Conservation (phyloP, 1,140 invertebrate genomes). For the Ceratosolen solmsi region DNA sequence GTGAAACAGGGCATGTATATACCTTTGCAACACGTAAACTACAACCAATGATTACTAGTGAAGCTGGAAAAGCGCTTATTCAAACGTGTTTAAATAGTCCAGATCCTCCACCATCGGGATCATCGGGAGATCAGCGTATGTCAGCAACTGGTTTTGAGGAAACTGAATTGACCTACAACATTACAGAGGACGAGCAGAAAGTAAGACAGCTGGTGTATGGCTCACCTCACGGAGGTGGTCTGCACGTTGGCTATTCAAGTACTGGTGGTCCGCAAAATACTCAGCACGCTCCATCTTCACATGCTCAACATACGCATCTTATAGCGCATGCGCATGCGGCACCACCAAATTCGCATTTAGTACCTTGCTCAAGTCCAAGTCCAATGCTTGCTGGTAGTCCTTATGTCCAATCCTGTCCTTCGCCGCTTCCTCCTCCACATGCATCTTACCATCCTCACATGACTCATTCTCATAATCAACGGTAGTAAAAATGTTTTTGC, state of each 20-base stretch:
- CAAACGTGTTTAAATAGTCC: conserved; percentile 99
- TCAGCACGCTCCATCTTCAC: conserved; percentile 78
- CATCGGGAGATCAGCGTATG: conserved; percentile 91
- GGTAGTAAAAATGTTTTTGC: conserved; percentile 73
- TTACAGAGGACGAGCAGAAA: conserved; percentile 95
- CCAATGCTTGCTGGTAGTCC: conserved; percentile 73
- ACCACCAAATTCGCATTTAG: conserved; percentile 77
- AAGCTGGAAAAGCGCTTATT: conserved; percentile 98
- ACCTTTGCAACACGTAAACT: conserved; percentile 99
- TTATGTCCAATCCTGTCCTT: conserved; percentile 77
- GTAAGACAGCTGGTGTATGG: conserved; percentile 95
- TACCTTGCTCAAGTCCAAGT: conserved; percentile 76
- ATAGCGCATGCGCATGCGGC: conserved; percentile 76
- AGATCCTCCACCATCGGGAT: conserved; percentile 87
- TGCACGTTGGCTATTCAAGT: conserved; percentile 73
- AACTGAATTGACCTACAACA: conserved; percentile 97
- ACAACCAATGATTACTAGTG: conserved; percentile 99
- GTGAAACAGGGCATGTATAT: conserved; percentile 98
- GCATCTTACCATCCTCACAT: conserved; percentile 76
- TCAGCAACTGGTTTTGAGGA: conserved; percentile 98
- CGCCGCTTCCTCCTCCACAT: conserved; percentile 76
- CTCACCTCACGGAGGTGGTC: conserved; percentile 78
- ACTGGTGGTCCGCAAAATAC: conserved; percentile 71
- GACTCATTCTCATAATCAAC: conserved; percentile 81
- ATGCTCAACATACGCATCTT: conserved; percentile 76